phyloP scores from a whole-genome alignment of 2,113 vertebrate genomes.

The Engraulis encrasicolus region DNA sequence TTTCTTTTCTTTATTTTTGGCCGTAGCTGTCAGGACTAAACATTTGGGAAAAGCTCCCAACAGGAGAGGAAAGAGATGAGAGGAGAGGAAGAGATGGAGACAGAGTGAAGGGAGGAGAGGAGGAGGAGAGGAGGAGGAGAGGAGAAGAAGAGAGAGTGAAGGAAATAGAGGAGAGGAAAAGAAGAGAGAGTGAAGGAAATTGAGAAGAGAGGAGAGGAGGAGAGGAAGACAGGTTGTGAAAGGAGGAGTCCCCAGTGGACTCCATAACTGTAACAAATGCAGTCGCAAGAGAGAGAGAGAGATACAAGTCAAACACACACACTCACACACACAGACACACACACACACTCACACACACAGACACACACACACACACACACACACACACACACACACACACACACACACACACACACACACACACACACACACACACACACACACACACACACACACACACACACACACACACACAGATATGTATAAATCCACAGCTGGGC shows the following conservation, averaged over 20 bases:
- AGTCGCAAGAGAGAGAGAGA: conserved; percentile 52
- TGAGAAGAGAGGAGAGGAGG: too few relatives aligned
- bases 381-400: conserved; percentile 26
- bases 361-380: conserved; percentile 7
- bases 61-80: too few relatives aligned
- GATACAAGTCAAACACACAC: conserved; percentile 20
- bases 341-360: too few relatives aligned
- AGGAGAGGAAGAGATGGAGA: too few relatives aligned
- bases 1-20: neutral
- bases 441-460: conserved; percentile 32
- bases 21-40: neutral
- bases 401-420: neutral
- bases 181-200: too few relatives aligned
- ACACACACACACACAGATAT: neutral
- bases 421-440: neutral
- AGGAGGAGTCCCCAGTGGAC: conserved; percentile 32
- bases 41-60: neutral
- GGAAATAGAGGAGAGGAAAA: too few relatives aligned
- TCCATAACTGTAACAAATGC: conserved; percentile 60
- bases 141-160: too few relatives aligned
- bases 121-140: too few relatives aligned
- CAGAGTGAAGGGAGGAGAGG: too few relatives aligned
- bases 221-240: neutral
- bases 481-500: neutral
- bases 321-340: neutral